Base-by-base conservation (phyloP, 2,797 vertebrate species). In the Acanthiza pusilla region DNA sequence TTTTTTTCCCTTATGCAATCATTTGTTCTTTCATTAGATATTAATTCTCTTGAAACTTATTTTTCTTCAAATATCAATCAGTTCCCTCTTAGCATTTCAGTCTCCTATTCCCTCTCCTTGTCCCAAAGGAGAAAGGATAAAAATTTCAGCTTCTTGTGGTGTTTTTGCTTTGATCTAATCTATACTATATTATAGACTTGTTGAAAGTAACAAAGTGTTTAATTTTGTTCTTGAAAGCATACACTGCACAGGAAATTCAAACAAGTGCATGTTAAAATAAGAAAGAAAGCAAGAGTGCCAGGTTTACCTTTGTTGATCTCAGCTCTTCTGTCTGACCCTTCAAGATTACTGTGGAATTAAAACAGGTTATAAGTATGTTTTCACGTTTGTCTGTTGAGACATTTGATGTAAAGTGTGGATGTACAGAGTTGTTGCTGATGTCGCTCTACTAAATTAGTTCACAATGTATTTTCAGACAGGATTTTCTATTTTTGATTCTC, bases 1-100 rank as follows among this genome's bases (percentile, higher is more conserved):
- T 5, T 1, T 10, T 1, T 4, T 7, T 13, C 1, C 3, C 7
- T 45, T 29, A n/a, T 32, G 8, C 40, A 68, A 48, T 53, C 10
- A 13, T 45, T 7, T 40, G 26, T 89, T 84, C 20, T 47, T 89
- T 91, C 47, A 48, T 23, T 57, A 75, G 43, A 19, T n/a, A 66
- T 60, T 73, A 34, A 62, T 81, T 58, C 23, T 57, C 55, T 60
- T 92, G 30, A 58, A 93, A 92, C 43, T 48, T 7, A 23, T 55
- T 85, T 91, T 79, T 87, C 42, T 78, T 85, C 78, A 88, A 63
- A 53, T 82, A 74, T 65, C 3, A 5, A 23, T 74, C 30, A 20
- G 13, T 80, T 70, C 20, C 13, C 29, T 79, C 29, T 63, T 48
- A 63, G 23, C 29, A 78, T 71, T 89, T 89, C 40, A 81, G 14